Evolutionary conservation across 2,113 vertebrate species (phyloP).

Genomic region (Forbesichthys agassizii): DNA sequence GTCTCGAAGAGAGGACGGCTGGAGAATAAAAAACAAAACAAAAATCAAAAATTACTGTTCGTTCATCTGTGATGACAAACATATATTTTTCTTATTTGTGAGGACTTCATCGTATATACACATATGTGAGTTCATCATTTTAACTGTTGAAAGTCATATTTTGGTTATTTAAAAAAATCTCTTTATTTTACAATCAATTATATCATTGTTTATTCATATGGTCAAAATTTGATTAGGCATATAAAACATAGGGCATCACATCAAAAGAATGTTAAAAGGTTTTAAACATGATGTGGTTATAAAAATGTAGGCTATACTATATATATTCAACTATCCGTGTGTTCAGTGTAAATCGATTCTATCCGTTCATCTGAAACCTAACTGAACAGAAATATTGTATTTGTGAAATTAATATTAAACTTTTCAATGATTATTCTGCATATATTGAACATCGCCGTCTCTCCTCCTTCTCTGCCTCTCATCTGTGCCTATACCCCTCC

Average conservation of each 20-base stretch:
- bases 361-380: not conserved
- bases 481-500: conserved; percentile 45
- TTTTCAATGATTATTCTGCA: conserved; percentile 19
- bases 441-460: conserved; percentile 35
- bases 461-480: conserved; percentile 12
- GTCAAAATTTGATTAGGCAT: too few species aligned
- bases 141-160: not conserved
- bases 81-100: conserved; percentile 9
- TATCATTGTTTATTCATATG: too few species aligned
- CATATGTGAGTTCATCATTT: not conserved
- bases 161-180: not conserved
- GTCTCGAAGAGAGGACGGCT: conserved; percentile 53
- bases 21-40: conserved; percentile 28
- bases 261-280: too few species aligned
- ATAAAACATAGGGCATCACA: too few species aligned
- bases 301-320: not conserved
- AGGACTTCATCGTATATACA: too few species aligned
- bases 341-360: not conserved
- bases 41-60: conserved; percentile 1
- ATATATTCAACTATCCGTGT: not conserved
- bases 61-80: conserved; percentile 48
- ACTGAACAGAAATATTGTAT: not conserved
- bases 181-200: too few species aligned
- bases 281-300: too few species aligned
- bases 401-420: conserved; percentile 11